A percentile compares a stretch with the other conserved stretches of the same genome.
These are phyloP conservation scores for Parnassius glacialis DNA, from an alignment of 2,888 invertebrate genomes.

Conservation along the genomic window DNA sequence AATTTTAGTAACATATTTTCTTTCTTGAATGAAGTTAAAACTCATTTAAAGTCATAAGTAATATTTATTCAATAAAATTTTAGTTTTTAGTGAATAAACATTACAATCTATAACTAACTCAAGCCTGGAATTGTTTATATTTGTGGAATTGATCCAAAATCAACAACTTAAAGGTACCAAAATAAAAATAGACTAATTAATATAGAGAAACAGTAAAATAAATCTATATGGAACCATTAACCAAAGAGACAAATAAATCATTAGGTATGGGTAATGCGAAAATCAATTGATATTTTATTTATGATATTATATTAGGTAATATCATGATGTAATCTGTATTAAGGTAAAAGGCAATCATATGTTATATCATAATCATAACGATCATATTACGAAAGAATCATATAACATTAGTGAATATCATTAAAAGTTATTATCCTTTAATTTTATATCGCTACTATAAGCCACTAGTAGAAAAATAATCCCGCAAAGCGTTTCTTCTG, in stretches of 20 bases:
- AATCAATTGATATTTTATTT: slow-evolving; percentile 15
- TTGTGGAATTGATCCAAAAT: slow-evolving; percentile 67
- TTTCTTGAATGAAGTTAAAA: not conserved
- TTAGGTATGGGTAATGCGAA: not conserved
- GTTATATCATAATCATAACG: not conserved
- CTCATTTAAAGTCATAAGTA: too few species aligned
- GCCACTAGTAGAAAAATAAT: too few species aligned
- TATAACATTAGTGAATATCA: too few species aligned
- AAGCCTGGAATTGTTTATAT: slow-evolving; percentile 65
- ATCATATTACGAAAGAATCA: too few species aligned
- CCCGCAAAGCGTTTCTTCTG: not conserved
- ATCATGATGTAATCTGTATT: slow-evolving; percentile 11
- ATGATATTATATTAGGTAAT: slow-evolving; percentile 12
- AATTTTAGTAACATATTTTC: not conserved
- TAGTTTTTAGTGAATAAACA: too few species aligned
- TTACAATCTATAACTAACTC: slow-evolving; percentile 23
- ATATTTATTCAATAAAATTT: too few species aligned
- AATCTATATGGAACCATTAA: slow-evolving; percentile 20
- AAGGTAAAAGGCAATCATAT: slow-evolving; percentile 6
- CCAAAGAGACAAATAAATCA: slow-evolving; percentile 15
- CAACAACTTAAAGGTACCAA: slow-evolving; percentile 70
- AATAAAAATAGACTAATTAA: slow-evolving; percentile 47
- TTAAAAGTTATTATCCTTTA: too few species aligned
- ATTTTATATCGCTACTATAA: too few species aligned
- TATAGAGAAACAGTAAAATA: slow-evolving; percentile 25